These are phyloP conservation scores for Scrobipalpa atriplicella DNA, from an alignment of 2,888 invertebrate species.

Conservation along the genomic window DNA sequence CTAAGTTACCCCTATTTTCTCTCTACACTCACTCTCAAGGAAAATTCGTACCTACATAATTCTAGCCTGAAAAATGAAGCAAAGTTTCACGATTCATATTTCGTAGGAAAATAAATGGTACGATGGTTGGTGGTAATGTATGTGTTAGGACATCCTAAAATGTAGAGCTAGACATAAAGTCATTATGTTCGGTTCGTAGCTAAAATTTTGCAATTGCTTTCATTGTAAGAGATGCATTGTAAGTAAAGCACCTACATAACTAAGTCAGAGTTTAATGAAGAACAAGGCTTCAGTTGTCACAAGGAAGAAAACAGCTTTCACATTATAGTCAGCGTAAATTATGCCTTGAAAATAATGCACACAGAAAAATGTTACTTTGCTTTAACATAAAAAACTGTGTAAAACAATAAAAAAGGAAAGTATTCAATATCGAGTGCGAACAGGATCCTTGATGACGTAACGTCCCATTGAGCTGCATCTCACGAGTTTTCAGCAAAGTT, in stretches of 20 bases:
- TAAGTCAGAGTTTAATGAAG: constrained; percentile 25
- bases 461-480: constrained; percentile 20
- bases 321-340: constrained; percentile 34
- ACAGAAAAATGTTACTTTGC: too few relatives aligned
- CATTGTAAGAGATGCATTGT: too few relatives aligned
- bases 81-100: constrained; percentile 8
- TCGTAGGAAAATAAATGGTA: not conserved
- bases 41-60: constrained; percentile 11
- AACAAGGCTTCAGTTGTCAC: constrained; percentile 32
- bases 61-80: constrained; percentile 7
- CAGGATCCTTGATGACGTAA: constrained; percentile 13
- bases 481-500: constrained; percentile 15
- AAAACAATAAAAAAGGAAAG: too few relatives aligned
- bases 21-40: constrained; percentile 2
- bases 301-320: constrained; percentile 21
- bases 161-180: too few relatives aligned
- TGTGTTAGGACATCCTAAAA: too few relatives aligned
- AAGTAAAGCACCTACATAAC: not conserved
- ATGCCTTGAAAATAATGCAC: constrained; percentile 4
- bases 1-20: constrained; percentile 11
- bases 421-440: not conserved
- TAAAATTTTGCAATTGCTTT: too few relatives aligned
- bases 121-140: too few relatives aligned
- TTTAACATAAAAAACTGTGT: too few relatives aligned
- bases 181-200: too few relatives aligned